These are phyloP conservation scores for Leptinotarsa texana DNA, from an alignment of 1,140 invertebrate species.

Conservation along the genomic window DNA sequence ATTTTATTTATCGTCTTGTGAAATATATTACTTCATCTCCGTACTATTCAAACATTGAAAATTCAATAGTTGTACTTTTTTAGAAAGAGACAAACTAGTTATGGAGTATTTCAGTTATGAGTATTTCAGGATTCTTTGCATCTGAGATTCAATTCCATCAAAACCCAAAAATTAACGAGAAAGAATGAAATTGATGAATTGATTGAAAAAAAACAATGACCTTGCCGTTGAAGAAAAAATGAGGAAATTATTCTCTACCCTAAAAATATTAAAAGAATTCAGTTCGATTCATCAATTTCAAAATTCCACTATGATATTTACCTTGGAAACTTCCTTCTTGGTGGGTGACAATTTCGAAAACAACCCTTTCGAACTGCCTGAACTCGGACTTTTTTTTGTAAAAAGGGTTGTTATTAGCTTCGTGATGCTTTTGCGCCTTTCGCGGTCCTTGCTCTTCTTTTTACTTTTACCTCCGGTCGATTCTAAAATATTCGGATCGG, in stretches of 20 bases:
- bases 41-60: too few relatives aligned
- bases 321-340: slow-evolving; percentile 72
- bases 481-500: slow-evolving; percentile 64
- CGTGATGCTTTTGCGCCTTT: slow-evolving; percentile 79
- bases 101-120: too few relatives aligned
- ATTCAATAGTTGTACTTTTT: too few relatives aligned
- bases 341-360: slow-evolving; percentile 68
- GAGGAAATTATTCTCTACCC: background rate
- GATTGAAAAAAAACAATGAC: background rate
- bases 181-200: too few relatives aligned
- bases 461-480: slow-evolving; percentile 52
- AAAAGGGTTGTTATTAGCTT: slow-evolving; percentile 80
- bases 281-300: background rate
- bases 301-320: slow-evolving; percentile 45
- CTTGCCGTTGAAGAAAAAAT: background rate
- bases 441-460: slow-evolving; percentile 65
- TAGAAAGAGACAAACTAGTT: too few relatives aligned
- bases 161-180: too few relatives aligned
- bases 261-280: background rate
- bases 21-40: too few relatives aligned
- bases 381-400: slow-evolving; percentile 60
- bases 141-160: too few relatives aligned
- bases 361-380: slow-evolving; percentile 53
- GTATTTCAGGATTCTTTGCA: too few relatives aligned
- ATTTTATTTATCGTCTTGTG: too few relatives aligned